A percentile compares a stretch with the other conserved stretches of the same genome.
These are phyloP conservation scores for Acholoe squamosa DNA, from an alignment of 2,888 invertebrate genomes.

Conservation along the genomic window DNA sequence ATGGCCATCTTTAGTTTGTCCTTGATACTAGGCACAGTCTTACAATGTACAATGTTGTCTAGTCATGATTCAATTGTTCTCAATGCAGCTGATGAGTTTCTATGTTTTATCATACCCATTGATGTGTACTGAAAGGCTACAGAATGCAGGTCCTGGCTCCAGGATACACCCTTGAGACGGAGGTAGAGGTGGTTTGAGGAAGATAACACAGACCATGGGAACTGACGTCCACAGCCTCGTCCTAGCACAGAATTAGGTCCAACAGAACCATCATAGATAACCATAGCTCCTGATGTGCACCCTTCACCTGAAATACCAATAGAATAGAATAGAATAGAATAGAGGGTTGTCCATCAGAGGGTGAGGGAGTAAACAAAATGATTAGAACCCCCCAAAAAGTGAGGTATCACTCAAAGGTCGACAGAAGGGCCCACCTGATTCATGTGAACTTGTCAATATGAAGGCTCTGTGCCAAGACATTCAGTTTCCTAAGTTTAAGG, in stretches of 20 bases:
- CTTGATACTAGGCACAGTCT: too few relatives aligned
- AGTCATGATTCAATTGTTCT: too few relatives aligned
- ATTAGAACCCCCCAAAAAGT: too few relatives aligned
- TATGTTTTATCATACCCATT: slow-evolving; percentile 2
- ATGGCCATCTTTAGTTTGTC: too few relatives aligned
- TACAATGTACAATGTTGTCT: too few relatives aligned
- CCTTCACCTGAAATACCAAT: background rate
- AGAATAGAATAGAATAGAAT: too few relatives aligned
- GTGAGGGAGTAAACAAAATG: too few relatives aligned
- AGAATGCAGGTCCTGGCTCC: background rate
- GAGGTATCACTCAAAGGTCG: too few relatives aligned
- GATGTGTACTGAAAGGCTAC: background rate
- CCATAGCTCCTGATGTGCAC: background rate
- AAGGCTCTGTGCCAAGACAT: too few relatives aligned
- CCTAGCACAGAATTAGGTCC: background rate
- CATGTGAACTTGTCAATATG: background rate
- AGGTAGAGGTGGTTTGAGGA: background rate
- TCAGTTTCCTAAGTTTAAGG: too few relatives aligned
- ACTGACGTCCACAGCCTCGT: background rate
- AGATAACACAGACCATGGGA: background rate
- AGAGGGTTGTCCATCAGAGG: too few relatives aligned
- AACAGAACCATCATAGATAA: background rate
- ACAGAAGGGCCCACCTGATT: background rate
- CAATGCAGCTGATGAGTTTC: too few relatives aligned
- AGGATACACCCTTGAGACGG: background rate